phyloP scores from a whole-genome alignment of 2,888 invertebrate species.

The Andrena hattorfiana region DNA sequence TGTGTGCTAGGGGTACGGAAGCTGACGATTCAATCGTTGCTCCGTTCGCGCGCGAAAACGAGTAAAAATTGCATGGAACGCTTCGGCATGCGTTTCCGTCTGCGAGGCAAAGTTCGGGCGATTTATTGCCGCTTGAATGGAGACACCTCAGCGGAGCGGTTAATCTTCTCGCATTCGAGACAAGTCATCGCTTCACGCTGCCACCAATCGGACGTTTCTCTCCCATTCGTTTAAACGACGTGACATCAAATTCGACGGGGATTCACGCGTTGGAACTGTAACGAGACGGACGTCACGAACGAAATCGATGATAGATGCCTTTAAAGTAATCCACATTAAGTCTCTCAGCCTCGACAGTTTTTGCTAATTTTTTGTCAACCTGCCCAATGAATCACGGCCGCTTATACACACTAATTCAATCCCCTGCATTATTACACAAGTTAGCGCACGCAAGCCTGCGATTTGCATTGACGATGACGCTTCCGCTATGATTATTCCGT shows the following conservation, averaged over 20 bases:
- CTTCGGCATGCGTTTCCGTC: neutral
- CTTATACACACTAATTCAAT: neutral
- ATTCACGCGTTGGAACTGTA: neutral
- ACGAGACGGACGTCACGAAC: neutral
- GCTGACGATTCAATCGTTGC: conserved; percentile 2
- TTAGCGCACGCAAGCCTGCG: too few relatives aligned
- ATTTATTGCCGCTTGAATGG: neutral
- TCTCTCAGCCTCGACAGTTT: too few relatives aligned
- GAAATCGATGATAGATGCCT: too few relatives aligned
- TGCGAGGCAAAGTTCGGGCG: neutral
- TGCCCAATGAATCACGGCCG: neutral
- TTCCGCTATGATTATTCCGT: too few relatives aligned
- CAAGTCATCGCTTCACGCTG: neutral
- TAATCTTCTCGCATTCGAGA: conserved; percentile 4
- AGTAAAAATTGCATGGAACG: too few relatives aligned
- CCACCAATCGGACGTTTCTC: neutral
- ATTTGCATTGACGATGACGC: too few relatives aligned
- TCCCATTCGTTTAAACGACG: too few relatives aligned
- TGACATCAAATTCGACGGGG: neutral
- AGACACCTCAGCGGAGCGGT: neutral
- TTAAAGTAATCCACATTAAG: too few relatives aligned
- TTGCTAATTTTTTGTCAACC: too few relatives aligned
- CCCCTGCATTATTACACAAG: neutral
- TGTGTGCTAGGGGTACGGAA: neutral
- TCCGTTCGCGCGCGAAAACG: neutral